Evolutionary conservation across 2,797 vertebrate genomes (phyloP).

Genomic region (Aldrovandia affinis): DNA sequence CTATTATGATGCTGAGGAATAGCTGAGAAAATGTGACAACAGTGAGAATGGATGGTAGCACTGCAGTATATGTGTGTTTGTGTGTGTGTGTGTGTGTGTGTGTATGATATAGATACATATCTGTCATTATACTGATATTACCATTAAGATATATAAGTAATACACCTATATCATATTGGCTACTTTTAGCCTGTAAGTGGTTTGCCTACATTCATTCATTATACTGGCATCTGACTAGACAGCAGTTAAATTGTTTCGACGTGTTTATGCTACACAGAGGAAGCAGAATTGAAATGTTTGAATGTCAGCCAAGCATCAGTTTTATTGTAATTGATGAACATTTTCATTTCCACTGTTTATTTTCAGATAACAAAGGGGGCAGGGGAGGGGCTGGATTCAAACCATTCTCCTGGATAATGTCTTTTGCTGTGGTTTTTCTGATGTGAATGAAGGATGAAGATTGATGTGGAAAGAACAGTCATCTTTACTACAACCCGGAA

Average conservation of each 20-base stretch:
- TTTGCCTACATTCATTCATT: constrained; percentile 33
- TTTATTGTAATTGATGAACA: constrained; percentile 46
- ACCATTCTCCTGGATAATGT: constrained; percentile 35
- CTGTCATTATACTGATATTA: constrained; percentile 19
- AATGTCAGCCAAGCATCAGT: constrained; percentile 39
- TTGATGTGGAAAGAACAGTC: constrained; percentile 36
- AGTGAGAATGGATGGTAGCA: constrained; percentile 4
- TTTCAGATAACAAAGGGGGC: constrained; percentile 35
- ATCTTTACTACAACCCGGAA: constrained; percentile 15
- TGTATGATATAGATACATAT: constrained; percentile 14
- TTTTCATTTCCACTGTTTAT: constrained; percentile 46
- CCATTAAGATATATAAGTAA: constrained; percentile 41
- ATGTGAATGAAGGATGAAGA: constrained; percentile 49
- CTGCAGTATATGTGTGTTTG: constrained; percentile 5
- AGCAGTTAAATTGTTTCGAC: constrained; percentile 34
- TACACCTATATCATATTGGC: constrained; percentile 41
- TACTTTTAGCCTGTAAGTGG: constrained; percentile 36
- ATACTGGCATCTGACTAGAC: constrained; percentile 31
- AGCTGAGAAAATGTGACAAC: background rate
- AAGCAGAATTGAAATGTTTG: constrained; percentile 30
- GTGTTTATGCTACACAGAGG: constrained; percentile 34
- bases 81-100: background rate
- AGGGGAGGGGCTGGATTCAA: constrained; percentile 14
- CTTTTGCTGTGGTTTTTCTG: constrained; percentile 33
- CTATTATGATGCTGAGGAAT: background rate